Evolutionary conservation across 1,140 invertebrate species (phyloP), one percentile per base, ranked within the genome.

Genomic region (Aphelenchoides avenae): DNA sequence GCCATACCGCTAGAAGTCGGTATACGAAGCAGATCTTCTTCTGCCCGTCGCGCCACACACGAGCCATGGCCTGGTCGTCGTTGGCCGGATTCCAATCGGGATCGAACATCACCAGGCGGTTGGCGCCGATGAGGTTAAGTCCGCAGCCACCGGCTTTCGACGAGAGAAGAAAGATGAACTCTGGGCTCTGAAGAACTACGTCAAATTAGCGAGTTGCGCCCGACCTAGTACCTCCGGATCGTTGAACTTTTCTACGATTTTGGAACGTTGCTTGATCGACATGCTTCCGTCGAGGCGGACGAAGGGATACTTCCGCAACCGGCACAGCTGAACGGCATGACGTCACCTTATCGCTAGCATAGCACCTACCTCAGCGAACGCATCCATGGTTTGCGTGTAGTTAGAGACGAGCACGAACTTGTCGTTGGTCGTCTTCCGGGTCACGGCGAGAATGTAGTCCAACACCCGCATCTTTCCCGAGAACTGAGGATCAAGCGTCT

Each of bases 1-100:
- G 46, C 80, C 81, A 80, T 80, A 88, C 86, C 58, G 86, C 83
- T 53, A 94, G 82, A 33, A 94, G 83, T 52, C 91, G 82, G 80
- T 98, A 98, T 52, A 97, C 89, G 71, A 87, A 98, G 69, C 93
- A 99, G 7, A 89, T 88, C 80, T 99, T 99, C 79, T 92, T 94
- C 77, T 99, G 95, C 5, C 95, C 95, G 81, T 99, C 95, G 66
- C 95, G 83, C 95, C 95, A 99, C 18, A 98, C 91, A 74, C 95
- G 81, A 1, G 95, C 95, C 95, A 99, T 99, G 0, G 95, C 95
- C 79, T 99, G 95, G 57, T 96, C 93, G 81, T 99, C 95, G 79
- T 98, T 99, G 0, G 94, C 94, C 51, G 94, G 94, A 84, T 98
- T 99, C 94, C 94, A 98, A 78, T 98, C 94, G 0, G 94, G 93